These are phyloP conservation scores for Drosophila auraria DNA, from an alignment of 1,140 invertebrate genomes.

Conservation along the genomic window DNA sequence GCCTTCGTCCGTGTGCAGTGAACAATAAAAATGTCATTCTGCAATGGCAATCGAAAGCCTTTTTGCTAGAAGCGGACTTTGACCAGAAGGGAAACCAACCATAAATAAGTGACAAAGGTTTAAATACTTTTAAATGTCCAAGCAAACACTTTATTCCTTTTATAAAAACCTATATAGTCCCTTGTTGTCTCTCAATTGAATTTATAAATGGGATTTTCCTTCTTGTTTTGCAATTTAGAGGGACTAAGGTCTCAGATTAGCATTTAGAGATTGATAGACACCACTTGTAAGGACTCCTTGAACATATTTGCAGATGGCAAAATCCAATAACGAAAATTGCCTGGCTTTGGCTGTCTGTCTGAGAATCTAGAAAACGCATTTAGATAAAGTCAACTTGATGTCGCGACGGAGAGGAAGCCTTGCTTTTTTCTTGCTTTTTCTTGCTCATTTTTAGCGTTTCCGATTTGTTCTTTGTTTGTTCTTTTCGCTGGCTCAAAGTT, in stretches of 20 bases:
- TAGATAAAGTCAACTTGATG: slow-evolving; percentile 44
- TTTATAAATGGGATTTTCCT: too few species aligned
- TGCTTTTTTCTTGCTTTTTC: too few species aligned
- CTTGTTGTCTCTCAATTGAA: too few species aligned
- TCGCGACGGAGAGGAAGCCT: neutral
- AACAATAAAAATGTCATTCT: slow-evolving; percentile 67
- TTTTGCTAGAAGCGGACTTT: slow-evolving; percentile 12
- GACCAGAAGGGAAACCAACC: slow-evolving; percentile 3
- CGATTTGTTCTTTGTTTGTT: slow-evolving; percentile 39
- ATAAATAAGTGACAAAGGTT: slow-evolving; percentile 9
- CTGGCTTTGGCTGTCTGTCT: slow-evolving; percentile 38
- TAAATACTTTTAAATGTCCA: neutral
- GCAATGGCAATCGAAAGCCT: slow-evolving; percentile 62
- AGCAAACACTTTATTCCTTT: neutral
- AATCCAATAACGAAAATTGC: slow-evolving; percentile 62
- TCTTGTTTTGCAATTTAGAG: too few species aligned
- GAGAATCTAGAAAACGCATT: slow-evolving; percentile 42
- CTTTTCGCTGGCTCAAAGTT: slow-evolving; percentile 23
- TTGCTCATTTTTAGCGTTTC: neutral
- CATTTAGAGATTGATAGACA: too few species aligned
- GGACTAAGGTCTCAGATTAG: too few species aligned
- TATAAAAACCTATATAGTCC: too few species aligned
- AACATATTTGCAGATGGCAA: slow-evolving; percentile 22
- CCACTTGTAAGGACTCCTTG: neutral
- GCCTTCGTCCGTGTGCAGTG: slow-evolving; percentile 9